These are phyloP conservation scores for Diogma glabrata DNA, from an alignment of 2,888 invertebrate genomes.

Conservation along the genomic window DNA sequence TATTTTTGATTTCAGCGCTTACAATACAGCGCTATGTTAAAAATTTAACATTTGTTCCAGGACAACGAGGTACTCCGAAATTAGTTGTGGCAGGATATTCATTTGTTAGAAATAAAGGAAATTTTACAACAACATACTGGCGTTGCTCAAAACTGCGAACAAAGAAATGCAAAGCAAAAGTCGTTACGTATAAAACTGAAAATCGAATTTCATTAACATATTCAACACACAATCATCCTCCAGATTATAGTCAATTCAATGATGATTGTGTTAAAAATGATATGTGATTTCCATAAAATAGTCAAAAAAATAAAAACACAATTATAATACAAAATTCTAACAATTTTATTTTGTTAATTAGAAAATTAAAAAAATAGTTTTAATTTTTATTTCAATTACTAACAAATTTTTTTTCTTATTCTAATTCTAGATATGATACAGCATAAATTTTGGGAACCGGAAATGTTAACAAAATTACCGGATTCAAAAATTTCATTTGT, in stretches of 20 bases:
- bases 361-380: no score
- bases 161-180: slow-evolving; percentile 16
- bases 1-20: neutral
- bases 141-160: slow-evolving; percentile 15
- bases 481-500: slow-evolving; percentile 19
- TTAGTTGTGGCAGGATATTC: slow-evolving; percentile 15
- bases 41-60: slow-evolving; percentile 13
- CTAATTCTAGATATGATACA: no score
- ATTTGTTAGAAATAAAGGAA: slow-evolving; percentile 18
- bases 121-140: slow-evolving; percentile 16
- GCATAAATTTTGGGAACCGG: no score
- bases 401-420: no score
- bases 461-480: neutral
- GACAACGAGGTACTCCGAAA: slow-evolving; percentile 14
- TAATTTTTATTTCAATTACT: no score
- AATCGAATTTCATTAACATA: slow-evolving; percentile 13
- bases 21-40: slow-evolving; percentile 2
- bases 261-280: slow-evolving; percentile 9
- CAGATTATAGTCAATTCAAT: slow-evolving; percentile 14
- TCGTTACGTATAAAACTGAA: slow-evolving; percentile 11
- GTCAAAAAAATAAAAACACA: no score
- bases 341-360: no score
- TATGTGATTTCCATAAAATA: slow-evolving; percentile 2
- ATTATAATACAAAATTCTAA: no score
- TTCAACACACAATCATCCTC: slow-evolving; percentile 16